These are phyloP conservation scores for Nemoura dubitans DNA, from an alignment of 2,888 invertebrate species.

Conservation along the genomic window DNA sequence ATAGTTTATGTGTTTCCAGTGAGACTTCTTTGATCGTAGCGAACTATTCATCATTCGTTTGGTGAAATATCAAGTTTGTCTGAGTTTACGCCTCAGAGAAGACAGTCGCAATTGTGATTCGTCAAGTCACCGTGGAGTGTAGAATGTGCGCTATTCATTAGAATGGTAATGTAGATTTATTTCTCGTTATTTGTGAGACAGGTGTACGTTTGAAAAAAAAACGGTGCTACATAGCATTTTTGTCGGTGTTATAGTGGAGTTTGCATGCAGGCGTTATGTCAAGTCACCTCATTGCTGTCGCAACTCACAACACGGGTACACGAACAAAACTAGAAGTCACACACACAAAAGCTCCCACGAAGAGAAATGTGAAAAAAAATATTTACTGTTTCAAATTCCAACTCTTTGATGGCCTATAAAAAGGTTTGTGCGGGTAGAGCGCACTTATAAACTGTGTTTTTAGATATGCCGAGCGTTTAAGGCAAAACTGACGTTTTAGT, in stretches of 20 bases:
- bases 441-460: background rate
- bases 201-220: background rate
- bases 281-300: background rate
- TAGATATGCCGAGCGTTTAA: background rate
- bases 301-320: background rate
- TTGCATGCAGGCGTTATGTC: background rate
- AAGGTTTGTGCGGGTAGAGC: background rate
- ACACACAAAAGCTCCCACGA: background rate
- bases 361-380: conserved; percentile 4
- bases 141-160: background rate
- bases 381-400: background rate
- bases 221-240: background rate
- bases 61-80: background rate
- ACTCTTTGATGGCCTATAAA: conserved; percentile 16
- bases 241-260: background rate
- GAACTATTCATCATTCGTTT: background rate
- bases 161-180: background rate
- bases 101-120: background rate
- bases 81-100: background rate
- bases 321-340: background rate
- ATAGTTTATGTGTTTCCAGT: background rate
- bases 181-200: background rate
- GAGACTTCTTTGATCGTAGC: background rate
- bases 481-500: background rate
- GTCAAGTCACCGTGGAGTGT: background rate